phyloP scores from a whole-genome alignment of 2,113 vertebrate species.

The Psilopogon haemacephalus region DNA sequence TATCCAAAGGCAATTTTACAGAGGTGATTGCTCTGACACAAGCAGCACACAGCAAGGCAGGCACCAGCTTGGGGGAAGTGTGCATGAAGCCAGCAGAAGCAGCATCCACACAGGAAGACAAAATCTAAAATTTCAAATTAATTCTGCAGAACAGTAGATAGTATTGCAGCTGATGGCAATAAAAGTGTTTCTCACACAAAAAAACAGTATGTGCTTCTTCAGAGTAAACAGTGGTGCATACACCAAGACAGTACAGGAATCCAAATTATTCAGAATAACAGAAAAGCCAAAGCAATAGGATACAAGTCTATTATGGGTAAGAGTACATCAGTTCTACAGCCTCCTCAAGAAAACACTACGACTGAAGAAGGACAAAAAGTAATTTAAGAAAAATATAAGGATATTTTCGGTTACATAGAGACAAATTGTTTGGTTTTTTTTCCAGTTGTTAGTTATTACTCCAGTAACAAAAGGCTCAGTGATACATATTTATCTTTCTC shows the following conservation, averaged over 20 bases:
- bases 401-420: neutral
- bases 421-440: neutral
- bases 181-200: neutral
- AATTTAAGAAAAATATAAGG: neutral
- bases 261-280: neutral
- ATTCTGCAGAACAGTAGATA: neutral
- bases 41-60: neutral
- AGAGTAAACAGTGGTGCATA: neutral
- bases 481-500: neutral
- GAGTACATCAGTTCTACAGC: neutral
- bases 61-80: neutral
- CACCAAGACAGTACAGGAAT: neutral
- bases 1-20: neutral
- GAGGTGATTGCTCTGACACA: neutral
- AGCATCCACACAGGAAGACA: rapidly evolving
- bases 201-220: neutral
- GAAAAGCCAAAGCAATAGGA: neutral
- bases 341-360: neutral
- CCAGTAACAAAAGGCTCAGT: neutral
- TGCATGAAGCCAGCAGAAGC: neutral
- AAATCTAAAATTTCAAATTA: neutral
- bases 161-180: neutral
- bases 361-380: neutral
- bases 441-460: neutral
- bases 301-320: neutral